Conservation (phyloP, 92 coral and sea anemone species). For the Actinernus sp. region DNA sequence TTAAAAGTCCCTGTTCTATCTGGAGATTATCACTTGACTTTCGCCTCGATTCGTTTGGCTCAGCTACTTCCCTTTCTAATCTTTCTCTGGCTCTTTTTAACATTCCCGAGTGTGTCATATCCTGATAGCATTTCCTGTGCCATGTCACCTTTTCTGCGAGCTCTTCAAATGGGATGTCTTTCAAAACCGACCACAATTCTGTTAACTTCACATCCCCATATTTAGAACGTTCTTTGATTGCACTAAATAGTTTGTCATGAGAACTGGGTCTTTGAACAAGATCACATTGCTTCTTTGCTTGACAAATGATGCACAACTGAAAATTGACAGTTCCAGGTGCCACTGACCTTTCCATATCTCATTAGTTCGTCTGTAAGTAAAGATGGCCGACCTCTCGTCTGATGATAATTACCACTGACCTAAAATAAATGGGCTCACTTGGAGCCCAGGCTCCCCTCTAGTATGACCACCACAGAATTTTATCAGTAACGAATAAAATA, state of each 20-base stretch:
- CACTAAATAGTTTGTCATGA: conserved; percentile 26
- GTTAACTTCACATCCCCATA: conserved; percentile 12
- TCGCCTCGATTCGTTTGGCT: conserved; percentile 27
- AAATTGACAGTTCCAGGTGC: too few relatives aligned
- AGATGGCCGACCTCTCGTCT: too few relatives aligned
- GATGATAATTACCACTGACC: too few relatives aligned
- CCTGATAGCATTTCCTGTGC: conserved; percentile 48
- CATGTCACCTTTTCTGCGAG: conserved; percentile 23
- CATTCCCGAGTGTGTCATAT: conserved; percentile 34
- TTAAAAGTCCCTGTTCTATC: conserved; percentile 7
- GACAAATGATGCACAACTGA: conserved; percentile 26
- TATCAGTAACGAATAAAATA: too few relatives aligned
- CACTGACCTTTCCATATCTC: too few relatives aligned
- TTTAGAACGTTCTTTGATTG: conserved; percentile 17
- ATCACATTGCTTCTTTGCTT: conserved; percentile 16
- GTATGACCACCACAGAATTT: too few relatives aligned
- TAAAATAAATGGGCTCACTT: too few relatives aligned
- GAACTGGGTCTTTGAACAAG: conserved; percentile 41
- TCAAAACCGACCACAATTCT: conserved; percentile 19
- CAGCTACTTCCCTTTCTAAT: conserved; percentile 18
- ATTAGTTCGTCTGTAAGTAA: too few relatives aligned
- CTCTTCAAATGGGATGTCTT: conserved; percentile 3
- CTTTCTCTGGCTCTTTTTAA: conserved; percentile 34
- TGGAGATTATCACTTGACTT: conserved; percentile 26
- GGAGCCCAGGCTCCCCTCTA: too few relatives aligned